A percentile compares a stretch with the other conserved stretches of the same genome.
Evolutionary conservation across 2,113 vertebrate species (phyloP).

Genomic region (Aviceda subcristata): DNA sequence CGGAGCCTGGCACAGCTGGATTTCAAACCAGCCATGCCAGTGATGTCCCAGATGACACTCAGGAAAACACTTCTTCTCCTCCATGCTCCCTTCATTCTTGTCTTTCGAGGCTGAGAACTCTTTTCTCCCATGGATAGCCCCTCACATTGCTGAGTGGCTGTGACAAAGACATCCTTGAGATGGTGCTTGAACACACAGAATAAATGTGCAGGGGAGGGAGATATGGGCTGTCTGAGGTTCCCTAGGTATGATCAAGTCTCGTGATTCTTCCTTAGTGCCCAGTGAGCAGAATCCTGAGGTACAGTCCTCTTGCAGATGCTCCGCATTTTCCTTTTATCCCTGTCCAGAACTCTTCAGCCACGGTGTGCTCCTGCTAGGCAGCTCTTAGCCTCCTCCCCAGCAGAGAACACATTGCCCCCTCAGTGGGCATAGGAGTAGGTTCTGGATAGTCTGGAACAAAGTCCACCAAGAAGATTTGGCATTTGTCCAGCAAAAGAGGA

Average conservation of each 20-base stretch:
- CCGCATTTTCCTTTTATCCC: background rate
- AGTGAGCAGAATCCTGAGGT: background rate
- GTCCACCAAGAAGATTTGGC: background rate
- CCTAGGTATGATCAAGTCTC: background rate
- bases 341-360: background rate
- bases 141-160: background rate
- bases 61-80: background rate
- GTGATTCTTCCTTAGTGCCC: rapidly evolving
- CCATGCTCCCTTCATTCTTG: rapidly evolving
- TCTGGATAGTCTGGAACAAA: background rate
- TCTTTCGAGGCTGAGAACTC: background rate
- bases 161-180: background rate
- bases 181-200: background rate
- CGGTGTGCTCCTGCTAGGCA: background rate
- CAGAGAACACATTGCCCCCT: background rate
- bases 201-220: background rate
- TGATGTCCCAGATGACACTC: background rate
- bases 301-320: background rate
- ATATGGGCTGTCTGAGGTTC: background rate
- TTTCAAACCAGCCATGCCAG: background rate
- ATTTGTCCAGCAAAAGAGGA: background rate
- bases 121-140: too few species aligned
- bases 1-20: background rate
- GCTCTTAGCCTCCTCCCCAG: background rate
- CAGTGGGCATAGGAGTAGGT: background rate